Conservation (phyloP, 2,888 invertebrate genomes). For the Sclerodermus sp. region DNA sequence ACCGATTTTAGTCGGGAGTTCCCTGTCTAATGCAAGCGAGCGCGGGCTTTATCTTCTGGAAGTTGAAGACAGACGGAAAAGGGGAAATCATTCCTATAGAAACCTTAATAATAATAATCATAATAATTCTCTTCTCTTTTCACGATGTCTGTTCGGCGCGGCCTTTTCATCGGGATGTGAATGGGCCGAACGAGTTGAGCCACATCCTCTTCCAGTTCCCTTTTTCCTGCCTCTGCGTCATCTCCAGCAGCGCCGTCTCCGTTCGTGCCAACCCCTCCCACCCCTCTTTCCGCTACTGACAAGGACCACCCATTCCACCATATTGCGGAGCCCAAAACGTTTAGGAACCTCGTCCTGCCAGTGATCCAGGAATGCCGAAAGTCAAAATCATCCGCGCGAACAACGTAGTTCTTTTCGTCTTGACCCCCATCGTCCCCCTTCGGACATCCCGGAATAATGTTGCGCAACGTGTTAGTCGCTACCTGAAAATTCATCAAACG, state of each 20-base stretch:
- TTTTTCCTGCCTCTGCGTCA: constrained; percentile 32
- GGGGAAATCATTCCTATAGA: constrained; percentile 55
- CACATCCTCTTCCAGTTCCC: constrained; percentile 47
- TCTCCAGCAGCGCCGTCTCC: constrained; percentile 25
- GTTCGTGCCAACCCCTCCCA: constrained; percentile 8
- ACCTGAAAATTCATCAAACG: no score
- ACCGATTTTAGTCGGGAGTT: neutral
- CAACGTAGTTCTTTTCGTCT: no score
- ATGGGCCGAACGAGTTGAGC: constrained; percentile 57
- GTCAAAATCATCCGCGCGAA: no score
- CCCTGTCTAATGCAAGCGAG: neutral
- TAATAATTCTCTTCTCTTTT: constrained; percentile 55
- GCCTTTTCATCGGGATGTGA: constrained; percentile 55
- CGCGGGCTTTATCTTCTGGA: constrained; percentile 37
- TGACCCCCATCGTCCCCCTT: no score
- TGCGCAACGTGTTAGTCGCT: no score
- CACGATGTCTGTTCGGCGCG: constrained; percentile 49
- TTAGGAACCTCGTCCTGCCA: no score
- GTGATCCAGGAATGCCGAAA: no score
- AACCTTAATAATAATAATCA: constrained; percentile 56
- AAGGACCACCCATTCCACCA: no score
- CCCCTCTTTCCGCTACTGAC: constrained; percentile 3
- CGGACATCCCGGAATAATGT: no score
- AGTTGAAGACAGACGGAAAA: constrained; percentile 51
- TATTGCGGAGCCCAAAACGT: no score